Base-by-base conservation (phyloP, 2,113 vertebrate genomes). In the Ornithorhynchus anatinus region DNA sequence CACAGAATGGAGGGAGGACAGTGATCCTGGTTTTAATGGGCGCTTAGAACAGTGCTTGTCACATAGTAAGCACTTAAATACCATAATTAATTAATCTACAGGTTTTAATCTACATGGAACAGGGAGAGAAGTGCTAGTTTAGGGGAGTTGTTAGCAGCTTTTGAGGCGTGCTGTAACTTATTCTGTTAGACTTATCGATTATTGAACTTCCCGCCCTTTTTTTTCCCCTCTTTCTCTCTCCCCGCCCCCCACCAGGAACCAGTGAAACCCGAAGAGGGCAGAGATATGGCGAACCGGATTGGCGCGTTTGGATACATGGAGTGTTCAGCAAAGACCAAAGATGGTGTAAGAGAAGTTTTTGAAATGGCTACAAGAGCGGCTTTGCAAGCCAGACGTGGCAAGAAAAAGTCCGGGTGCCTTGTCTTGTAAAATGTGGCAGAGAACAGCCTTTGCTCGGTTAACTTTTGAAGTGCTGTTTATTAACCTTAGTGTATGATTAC, bases 291-390 rank as follows among this genome's bases (percentile, higher is more conserved):
- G 62, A 95, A 94, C 65, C 91, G 93, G 86, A 95, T 95, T 27
- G 92, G 92, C 42, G 94, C 93, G 73, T 95, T 94, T 62, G 94
- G 94, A 54, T 95, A 94, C 65, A 95, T 95, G 94, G 94, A 95
- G 84, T 95, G 94, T 81, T 95, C 93, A 66, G 94, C 94, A 89
- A 95, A 95, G 90, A 95, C 94, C 88, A 95, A 95, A 93, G 94
- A 95, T 80, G 94, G 94, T 82, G 93, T 95, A 83, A 91, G 94
- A 84, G 94, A 95, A 87, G 94, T 94, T 84, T 95, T 95, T 84
- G 94, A 95, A 90, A 93, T 95, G 94, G 94, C 94, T 87, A 95
- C 94, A 65, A 93, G 94, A 92, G 94, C 94, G 75, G 94, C 94
- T 88, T 91, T 95, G 91, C 94, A 95, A 91, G 93, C 93, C 84